These are phyloP conservation scores for Dasyurus viverrinus DNA, from an alignment of 2,113 vertebrate species.

Conservation along the genomic window DNA sequence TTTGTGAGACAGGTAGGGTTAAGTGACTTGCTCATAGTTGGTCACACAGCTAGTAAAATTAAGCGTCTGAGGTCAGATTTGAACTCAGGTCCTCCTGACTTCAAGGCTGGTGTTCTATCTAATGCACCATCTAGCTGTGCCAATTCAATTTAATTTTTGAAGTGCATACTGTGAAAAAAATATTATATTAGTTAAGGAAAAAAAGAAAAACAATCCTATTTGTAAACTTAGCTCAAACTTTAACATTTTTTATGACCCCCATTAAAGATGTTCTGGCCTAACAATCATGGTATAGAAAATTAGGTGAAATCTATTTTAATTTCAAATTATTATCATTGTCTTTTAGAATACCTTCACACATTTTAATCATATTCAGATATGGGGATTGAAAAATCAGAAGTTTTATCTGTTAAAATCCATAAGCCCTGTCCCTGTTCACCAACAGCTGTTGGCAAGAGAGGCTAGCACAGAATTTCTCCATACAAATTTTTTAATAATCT, in stretches of 20 bases:
- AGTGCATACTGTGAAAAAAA: neutral
- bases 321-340: neutral
- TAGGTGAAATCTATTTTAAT: neutral
- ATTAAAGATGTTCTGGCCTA: neutral
- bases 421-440: neutral
- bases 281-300: neutral
- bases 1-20: too few relatives aligned
- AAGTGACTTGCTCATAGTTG: too few relatives aligned
- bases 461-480: neutral
- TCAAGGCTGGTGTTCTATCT: too few relatives aligned
- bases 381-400: neutral
- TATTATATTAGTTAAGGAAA: neutral
- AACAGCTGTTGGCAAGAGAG: neutral
- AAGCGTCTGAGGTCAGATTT: too few relatives aligned
- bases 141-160: neutral
- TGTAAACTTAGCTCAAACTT: neutral
- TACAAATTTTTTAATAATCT: neutral
- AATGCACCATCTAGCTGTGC: too few relatives aligned
- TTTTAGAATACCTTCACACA: neutral
- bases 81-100: too few relatives aligned
- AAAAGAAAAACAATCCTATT: neutral
- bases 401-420: neutral
- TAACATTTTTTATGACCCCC: neutral
- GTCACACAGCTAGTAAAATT: too few relatives aligned
- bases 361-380: neutral